Conservation (phyloP, 2,113 vertebrate genomes). For the Callipepla californica region DNA sequence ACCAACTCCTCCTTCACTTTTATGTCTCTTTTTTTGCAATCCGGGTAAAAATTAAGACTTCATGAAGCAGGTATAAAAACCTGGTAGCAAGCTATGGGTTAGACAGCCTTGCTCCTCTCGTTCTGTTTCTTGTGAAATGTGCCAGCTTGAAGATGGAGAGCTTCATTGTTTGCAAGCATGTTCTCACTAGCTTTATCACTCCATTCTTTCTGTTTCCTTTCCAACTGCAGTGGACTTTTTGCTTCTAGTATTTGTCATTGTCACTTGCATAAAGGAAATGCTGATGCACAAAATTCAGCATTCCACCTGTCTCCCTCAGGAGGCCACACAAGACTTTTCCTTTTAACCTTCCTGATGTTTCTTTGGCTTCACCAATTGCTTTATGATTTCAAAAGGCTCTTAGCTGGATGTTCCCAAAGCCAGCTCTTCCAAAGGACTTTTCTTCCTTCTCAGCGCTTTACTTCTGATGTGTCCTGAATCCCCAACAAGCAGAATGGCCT, state of each 20-base stretch:
- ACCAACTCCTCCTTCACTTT: neutral
- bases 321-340: neutral
- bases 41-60: neutral
- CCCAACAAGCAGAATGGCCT: neutral
- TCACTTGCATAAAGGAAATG: neutral
- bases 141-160: neutral
- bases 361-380: neutral
- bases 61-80: neutral
- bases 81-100: neutral
- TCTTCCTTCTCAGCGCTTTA: neutral
- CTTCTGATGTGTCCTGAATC: neutral
- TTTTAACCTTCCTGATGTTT: neutral
- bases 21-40: neutral
- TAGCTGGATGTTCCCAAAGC: neutral
- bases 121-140: neutral
- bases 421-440: neutral
- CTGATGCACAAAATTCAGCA: neutral
- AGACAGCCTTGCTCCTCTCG: neutral
- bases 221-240: neutral
- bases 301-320: neutral
- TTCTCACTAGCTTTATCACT: neutral
- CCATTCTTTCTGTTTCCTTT: neutral
- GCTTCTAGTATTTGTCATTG: neutral
- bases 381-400: neutral
- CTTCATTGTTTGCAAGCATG: neutral